These are phyloP conservation scores for Cabera pusaria DNA, from an alignment of 2,888 invertebrate species.

Conservation along the genomic window DNA sequence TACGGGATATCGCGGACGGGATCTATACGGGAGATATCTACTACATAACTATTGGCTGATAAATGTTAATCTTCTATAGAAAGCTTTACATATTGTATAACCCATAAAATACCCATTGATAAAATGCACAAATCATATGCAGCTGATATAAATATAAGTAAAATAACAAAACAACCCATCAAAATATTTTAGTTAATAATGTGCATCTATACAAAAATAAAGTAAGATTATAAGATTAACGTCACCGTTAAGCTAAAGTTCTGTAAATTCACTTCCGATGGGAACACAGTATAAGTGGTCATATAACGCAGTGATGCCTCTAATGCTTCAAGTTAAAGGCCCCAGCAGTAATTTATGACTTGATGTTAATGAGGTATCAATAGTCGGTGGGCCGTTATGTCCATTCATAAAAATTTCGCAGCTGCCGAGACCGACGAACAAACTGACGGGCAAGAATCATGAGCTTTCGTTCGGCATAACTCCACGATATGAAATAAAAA, in stretches of 20 bases:
- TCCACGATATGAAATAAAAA: too few species aligned
- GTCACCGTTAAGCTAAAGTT: slow-evolving; percentile 9
- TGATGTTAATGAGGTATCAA: slow-evolving; percentile 67
- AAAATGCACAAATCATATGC: too few species aligned
- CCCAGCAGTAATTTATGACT: slow-evolving; percentile 53
- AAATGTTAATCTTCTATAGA: too few species aligned
- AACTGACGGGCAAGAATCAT: slow-evolving; percentile 13
- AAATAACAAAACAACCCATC: too few species aligned
- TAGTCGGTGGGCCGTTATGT: slow-evolving; percentile 61
- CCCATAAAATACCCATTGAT: too few species aligned
- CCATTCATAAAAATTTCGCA: slow-evolving; percentile 60
- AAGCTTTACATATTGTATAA: too few species aligned
- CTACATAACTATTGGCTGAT: too few species aligned
- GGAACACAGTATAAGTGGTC: slow-evolving; percentile 20
- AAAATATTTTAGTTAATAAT: slow-evolving; percentile 6
- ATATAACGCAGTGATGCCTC: slow-evolving; percentile 27
- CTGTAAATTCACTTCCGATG: slow-evolving; percentile 19
- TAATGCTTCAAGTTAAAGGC: slow-evolving; percentile 29
- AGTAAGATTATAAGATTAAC: slow-evolving; percentile 18
- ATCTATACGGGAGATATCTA: too few species aligned
- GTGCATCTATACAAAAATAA: slow-evolving; percentile 10
- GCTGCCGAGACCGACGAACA: slow-evolving; percentile 33
- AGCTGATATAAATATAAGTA: too few species aligned
- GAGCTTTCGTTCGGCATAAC: too few species aligned
- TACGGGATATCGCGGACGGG: too few species aligned